These are phyloP conservation scores for Pherbina coryleti DNA, from an alignment of 2,888 invertebrate species.

Conservation along the genomic window DNA sequence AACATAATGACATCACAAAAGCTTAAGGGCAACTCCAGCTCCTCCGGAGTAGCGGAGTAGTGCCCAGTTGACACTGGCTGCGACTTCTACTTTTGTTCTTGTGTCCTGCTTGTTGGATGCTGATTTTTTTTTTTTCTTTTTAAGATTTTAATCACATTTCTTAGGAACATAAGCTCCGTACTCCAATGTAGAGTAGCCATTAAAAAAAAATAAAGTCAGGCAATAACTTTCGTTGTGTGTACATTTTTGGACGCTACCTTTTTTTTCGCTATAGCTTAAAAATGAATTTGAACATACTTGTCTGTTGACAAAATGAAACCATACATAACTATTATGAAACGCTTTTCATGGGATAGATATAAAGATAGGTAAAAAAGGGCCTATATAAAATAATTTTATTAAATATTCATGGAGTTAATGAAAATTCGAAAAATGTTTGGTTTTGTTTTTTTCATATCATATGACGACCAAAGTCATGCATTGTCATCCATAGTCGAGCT, in stretches of 20 bases:
- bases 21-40: slow-evolving; percentile 44
- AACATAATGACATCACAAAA: slow-evolving; percentile 69
- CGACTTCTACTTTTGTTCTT: background rate
- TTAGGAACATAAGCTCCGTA: slow-evolving; percentile 41
- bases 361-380: too few relatives aligned
- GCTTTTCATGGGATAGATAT: too few relatives aligned
- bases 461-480: too few relatives aligned
- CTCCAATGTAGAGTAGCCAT: background rate
- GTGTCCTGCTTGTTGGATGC: background rate
- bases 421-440: too few relatives aligned
- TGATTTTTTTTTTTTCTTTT: background rate
- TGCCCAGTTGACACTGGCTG: slow-evolving; percentile 3
- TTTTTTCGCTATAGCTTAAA: too few relatives aligned
- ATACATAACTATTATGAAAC: too few relatives aligned
- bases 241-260: background rate
- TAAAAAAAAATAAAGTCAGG: background rate
- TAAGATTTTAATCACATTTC: slow-evolving; percentile 47
- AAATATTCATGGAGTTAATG: too few relatives aligned
- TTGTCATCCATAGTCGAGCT: too few relatives aligned
- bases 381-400: too few relatives aligned
- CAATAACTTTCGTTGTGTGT: background rate
- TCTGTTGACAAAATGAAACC: too few relatives aligned
- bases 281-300: too few relatives aligned
- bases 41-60: background rate
- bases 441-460: too few relatives aligned